These are phyloP conservation scores for Netelia melanura DNA, from an alignment of 2,888 invertebrate species.

Conservation along the genomic window DNA sequence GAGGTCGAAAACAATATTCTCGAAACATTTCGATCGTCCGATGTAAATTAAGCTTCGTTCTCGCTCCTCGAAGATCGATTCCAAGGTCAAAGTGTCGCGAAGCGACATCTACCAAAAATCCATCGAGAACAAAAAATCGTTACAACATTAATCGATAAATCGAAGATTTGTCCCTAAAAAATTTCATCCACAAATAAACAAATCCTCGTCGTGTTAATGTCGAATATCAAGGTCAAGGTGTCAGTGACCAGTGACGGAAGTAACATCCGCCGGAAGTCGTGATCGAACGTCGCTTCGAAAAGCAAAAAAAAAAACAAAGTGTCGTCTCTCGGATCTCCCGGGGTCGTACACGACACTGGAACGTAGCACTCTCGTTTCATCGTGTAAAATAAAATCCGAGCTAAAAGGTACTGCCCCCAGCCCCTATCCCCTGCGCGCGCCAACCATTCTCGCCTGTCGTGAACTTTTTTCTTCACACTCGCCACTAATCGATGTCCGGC, in stretches of 20 bases:
- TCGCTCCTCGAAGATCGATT: no score
- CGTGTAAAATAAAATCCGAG: no score
- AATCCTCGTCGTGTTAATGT: neutral
- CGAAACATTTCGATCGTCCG: no score
- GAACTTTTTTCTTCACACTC: no score
- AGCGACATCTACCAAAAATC: neutral
- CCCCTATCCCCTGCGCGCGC: no score
- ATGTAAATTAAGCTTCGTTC: no score
- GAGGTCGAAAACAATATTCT: no score
- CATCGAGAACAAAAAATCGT: neutral
- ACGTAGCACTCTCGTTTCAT: no score
- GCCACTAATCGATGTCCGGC: no score
- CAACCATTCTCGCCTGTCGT: no score
- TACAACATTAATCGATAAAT: neutral
- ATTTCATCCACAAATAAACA: neutral
- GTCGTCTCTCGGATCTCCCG: neutral
- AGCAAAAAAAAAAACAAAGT: neutral
- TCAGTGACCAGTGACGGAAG: slow-evolving; percentile 72
- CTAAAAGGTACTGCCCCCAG: no score
- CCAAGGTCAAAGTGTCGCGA: no score
- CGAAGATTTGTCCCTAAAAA: neutral
- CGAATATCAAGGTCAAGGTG: slow-evolving; percentile 63
- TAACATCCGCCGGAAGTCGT: slow-evolving; percentile 72
- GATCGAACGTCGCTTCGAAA: slow-evolving; percentile 51
- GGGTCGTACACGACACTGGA: neutral